Evolutionary conservation across 2,797 vertebrate species (phyloP).

Genomic region (Chaenodraco wilsoni): DNA sequence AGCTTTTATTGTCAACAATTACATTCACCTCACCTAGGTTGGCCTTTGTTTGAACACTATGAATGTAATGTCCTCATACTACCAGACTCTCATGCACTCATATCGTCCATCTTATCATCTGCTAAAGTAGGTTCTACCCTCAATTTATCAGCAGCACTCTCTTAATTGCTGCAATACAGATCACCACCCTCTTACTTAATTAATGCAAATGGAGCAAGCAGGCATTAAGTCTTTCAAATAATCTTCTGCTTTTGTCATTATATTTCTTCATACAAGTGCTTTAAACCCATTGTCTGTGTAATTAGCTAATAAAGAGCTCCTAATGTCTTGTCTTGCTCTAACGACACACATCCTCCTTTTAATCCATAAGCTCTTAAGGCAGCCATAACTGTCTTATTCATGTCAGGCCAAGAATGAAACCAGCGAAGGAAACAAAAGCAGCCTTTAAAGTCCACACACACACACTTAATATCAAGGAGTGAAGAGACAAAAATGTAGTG

Average conservation of each 20-base stretch:
- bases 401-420: conserved; percentile 73
- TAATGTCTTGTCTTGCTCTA: conserved; percentile 81
- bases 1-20: conserved; percentile 3
- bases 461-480: conserved; percentile 72
- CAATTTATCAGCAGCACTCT: conserved; percentile 54
- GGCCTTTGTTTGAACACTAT: conserved; percentile 1
- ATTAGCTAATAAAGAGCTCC: conserved; percentile 81
- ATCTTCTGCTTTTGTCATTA: conserved; percentile 54
- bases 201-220: conserved; percentile 70
- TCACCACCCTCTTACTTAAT: conserved; percentile 65
- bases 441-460: conserved; percentile 75
- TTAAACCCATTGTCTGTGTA: conserved; percentile 72
- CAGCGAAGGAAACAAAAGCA: conserved; percentile 79
- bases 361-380: conserved; percentile 82
- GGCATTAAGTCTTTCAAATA: conserved; percentile 42
- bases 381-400: conserved; percentile 73
- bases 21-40: background rate
- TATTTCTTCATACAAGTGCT: conserved; percentile 74
- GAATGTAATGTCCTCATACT: conserved; percentile 10
- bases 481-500: conserved; percentile 68
- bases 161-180: conserved; percentile 60
- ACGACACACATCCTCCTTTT: conserved; percentile 73
- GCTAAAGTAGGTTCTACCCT: conserved; percentile 18
- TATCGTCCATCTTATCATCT: conserved; percentile 16
- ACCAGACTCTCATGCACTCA: conserved; percentile 15